Evolutionary conservation across 2,888 invertebrate species (phyloP).

Genomic region (Parapristionchus giblindavisi): DNA sequence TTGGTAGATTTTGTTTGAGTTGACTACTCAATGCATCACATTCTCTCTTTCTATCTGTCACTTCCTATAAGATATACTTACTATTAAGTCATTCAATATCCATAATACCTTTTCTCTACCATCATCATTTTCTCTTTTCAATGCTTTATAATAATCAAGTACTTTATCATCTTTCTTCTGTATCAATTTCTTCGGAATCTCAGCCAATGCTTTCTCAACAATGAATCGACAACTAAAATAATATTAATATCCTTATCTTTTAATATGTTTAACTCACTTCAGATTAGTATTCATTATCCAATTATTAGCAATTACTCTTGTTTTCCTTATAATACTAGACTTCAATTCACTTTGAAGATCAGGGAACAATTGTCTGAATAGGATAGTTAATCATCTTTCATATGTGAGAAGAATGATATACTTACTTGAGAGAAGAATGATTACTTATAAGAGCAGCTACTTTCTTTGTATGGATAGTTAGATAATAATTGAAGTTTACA

Average conservation of each 20-base stretch:
- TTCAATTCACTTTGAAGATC: not conserved
- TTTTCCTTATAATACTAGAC: not conserved
- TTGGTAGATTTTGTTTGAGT: constrained; percentile 8
- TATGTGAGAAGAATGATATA: not conserved
- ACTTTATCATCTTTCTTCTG: constrained; percentile 66
- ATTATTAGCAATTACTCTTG: not conserved
- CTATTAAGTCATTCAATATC: too few species aligned
- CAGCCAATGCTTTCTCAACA: constrained; percentile 52
- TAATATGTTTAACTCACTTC: constrained; percentile 3
- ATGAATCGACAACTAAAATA: constrained; percentile 51
- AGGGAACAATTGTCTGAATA: constrained; percentile 9
- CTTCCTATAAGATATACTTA: not conserved
- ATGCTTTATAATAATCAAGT: constrained; percentile 54
- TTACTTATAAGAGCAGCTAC: not conserved
- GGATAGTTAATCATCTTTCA: too few species aligned
- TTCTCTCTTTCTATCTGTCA: not conserved
- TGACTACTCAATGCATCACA: constrained; percentile 12
- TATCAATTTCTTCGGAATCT: constrained; percentile 59
- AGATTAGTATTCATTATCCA: constrained; percentile 13
- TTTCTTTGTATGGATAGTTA: constrained; percentile 17
- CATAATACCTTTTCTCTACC: not conserved
- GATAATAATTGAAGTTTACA: constrained; percentile 2
- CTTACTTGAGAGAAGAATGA: not conserved
- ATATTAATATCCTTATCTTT: too few species aligned
- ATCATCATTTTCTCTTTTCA: not conserved